phyloP scores from a whole-genome alignment of 2,888 invertebrate species.

The Brachylomia viminalis region DNA sequence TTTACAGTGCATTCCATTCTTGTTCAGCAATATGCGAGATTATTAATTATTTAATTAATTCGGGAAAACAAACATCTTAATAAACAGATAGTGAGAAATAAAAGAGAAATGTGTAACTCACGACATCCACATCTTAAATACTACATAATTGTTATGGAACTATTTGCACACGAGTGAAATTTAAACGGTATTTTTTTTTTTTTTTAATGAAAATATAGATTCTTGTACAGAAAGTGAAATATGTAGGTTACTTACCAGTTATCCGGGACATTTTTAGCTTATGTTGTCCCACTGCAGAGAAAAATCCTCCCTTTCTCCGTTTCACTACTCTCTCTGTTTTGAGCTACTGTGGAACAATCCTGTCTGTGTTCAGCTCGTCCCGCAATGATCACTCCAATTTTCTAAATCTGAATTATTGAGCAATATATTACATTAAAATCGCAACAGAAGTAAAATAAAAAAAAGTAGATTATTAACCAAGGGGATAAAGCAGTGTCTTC shows the following conservation, averaged over 20 bases:
- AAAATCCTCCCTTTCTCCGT: neutral
- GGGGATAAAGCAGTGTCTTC: no score
- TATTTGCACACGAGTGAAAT: no score
- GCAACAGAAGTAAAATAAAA: neutral
- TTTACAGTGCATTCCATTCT: conserved; percentile 56
- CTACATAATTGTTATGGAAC: no score
- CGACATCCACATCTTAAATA: no score
- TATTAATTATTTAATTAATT: no score
- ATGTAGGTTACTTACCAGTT: neutral
- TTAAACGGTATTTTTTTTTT: no score
- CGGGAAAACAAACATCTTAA: no score
- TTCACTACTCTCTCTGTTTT: neutral
- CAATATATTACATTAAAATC: neutral
- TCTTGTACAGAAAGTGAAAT: neutral
- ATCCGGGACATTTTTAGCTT: neutral
- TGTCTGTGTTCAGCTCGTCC: neutral
- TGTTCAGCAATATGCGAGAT: neutral
- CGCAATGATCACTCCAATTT: neutral
- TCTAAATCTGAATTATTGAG: neutral
- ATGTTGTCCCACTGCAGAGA: neutral
- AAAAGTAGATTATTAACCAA: no score
- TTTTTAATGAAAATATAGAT: no score
- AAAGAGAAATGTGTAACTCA: no score
- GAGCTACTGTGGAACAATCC: neutral
- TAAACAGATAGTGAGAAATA: no score